Percentiles rank a stretch among this genome's conserved stretches.
phyloP scores from a whole-genome alignment of 2,888 invertebrate genomes.

The Drosophila nr. perissopoda region DNA sequence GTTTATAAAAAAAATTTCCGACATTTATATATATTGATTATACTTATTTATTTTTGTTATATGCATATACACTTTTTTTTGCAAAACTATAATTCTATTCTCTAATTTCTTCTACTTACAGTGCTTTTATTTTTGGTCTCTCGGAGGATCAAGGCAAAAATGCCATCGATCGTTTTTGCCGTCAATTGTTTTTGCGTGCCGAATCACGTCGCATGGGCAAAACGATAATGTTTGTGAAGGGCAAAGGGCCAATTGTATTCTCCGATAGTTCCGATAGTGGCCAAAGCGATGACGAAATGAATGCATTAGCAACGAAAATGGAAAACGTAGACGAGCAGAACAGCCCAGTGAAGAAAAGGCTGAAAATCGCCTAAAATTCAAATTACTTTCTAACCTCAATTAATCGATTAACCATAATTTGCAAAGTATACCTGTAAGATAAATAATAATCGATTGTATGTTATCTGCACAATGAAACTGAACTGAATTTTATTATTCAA shows the following conservation, averaged over 20 bases:
- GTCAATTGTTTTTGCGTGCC: constrained; percentile 88
- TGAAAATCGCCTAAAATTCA: constrained; percentile 41
- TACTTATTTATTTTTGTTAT: not conserved
- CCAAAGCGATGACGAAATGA: constrained; percentile 38
- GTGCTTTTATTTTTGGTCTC: constrained; percentile 89
- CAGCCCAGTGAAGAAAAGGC: constrained; percentile 53
- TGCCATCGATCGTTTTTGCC: constrained; percentile 87
- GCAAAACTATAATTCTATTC: not conserved
- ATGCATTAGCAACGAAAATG: not conserved
- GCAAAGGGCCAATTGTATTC: constrained; percentile 80
- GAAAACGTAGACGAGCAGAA: constrained; percentile 14
- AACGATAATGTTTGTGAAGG: constrained; percentile 86
- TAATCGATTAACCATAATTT: constrained; percentile 1
- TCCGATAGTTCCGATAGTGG: constrained; percentile 71
- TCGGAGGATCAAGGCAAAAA: constrained; percentile 89
- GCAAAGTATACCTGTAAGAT: not conserved
- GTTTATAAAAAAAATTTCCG: not conserved
- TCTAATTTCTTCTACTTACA: constrained; percentile 62
- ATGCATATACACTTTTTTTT: not conserved
- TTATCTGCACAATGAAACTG: not conserved
- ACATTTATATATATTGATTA: not conserved
- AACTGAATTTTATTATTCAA: not conserved
- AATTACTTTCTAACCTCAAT: not conserved
- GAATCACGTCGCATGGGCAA: constrained; percentile 86
- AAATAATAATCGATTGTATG: constrained; percentile 4